These are phyloP conservation scores for Ahaetulla prasina DNA, from an alignment of 2,113 vertebrate species.

Conservation along the genomic window DNA sequence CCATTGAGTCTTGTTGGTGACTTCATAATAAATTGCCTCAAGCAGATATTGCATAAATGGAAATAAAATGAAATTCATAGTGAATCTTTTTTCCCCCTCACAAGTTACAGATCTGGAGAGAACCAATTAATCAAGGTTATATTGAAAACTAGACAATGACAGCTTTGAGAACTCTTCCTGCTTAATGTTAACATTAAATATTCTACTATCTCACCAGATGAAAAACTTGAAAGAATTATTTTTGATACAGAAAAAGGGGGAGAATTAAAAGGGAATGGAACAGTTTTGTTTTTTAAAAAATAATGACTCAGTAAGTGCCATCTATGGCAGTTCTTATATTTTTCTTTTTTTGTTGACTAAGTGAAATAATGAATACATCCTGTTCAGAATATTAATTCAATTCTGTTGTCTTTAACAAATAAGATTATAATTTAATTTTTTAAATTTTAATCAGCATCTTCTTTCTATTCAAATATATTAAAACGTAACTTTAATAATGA, in stretches of 20 bases:
- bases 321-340: not conserved
- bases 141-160: not conserved
- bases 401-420: not conserved
- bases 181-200: not conserved
- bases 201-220: not conserved
- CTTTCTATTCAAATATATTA: not conserved
- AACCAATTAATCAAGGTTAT: not conserved
- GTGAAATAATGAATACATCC: not conserved
- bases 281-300: not conserved
- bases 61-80: not conserved
- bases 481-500: not conserved
- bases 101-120: not conserved
- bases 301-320: not conserved
- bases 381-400: not conserved
- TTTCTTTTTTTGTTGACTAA: not conserved
- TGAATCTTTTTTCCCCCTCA: not conserved
- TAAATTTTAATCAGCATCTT: not conserved
- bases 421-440: too few relatives aligned
- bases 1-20: not conserved
- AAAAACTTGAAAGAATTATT: not conserved
- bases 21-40: not conserved
- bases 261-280: not conserved
- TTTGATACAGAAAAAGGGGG: not conserved
- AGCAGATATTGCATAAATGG: not conserved
- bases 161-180: not conserved